These are phyloP conservation scores for Thaumetopoea pityocampa DNA, from an alignment of 1,140 invertebrate species.

Conservation along the genomic window DNA sequence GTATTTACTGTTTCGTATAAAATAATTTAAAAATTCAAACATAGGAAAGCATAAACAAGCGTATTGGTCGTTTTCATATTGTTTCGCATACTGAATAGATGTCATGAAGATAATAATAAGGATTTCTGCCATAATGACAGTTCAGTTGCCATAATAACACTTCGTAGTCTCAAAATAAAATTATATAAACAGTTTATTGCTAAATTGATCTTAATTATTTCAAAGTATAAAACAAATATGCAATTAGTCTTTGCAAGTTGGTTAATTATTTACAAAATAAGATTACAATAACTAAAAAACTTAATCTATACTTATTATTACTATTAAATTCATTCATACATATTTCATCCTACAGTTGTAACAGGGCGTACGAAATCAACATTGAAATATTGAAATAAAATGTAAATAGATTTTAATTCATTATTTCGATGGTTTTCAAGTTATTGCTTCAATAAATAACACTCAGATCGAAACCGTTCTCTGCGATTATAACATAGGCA, in stretches of 20 bases:
- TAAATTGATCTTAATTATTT: constrained; percentile 19
- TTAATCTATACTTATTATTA: constrained; percentile 31
- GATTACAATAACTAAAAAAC: constrained; percentile 30
- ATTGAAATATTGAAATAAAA: no score
- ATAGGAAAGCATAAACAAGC: no score
- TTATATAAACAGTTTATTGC: constrained; percentile 18
- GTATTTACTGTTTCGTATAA: no score
- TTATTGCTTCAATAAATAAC: constrained; percentile 27
- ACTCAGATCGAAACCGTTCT: constrained; percentile 58
- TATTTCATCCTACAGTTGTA: constrained; percentile 2
- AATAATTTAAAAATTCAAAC: no score
- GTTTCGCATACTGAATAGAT: no score
- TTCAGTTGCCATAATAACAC: neutral
- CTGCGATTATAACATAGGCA: constrained; percentile 7
- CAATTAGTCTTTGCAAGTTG: constrained; percentile 10
- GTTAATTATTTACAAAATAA: constrained; percentile 33
- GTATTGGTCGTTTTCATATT: no score
- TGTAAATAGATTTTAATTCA: no score
- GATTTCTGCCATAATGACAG: neutral
- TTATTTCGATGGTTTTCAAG: no score
- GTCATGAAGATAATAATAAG: no score
- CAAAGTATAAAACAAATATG: constrained; percentile 29
- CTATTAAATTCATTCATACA: constrained; percentile 9
- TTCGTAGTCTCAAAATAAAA: no score
- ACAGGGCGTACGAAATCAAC: no score